Evolutionary conservation across 2,888 invertebrate species (phyloP).

Genomic region (Drosophila bunnanda): DNA sequence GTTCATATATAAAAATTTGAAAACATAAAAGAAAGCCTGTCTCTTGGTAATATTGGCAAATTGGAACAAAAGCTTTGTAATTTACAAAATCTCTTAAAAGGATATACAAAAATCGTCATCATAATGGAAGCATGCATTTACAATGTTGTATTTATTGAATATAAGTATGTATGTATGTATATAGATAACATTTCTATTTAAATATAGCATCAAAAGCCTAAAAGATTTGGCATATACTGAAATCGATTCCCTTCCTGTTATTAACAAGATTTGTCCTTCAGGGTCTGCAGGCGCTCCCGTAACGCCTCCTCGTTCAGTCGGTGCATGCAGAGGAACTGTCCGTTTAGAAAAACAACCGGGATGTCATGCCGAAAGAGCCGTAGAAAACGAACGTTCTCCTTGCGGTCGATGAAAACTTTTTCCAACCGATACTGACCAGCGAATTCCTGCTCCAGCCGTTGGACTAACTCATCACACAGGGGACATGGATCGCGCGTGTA

Average conservation of each 20-base stretch:
- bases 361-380: constrained; percentile 92
- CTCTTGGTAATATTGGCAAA: no score
- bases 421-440: constrained; percentile 88
- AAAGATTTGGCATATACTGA: background rate
- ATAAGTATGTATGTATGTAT: background rate
- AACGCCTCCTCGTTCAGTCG: constrained; percentile 87
- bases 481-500: constrained; percentile 93
- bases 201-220: background rate
- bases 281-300: constrained; percentile 71
- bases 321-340: constrained; percentile 92
- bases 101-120: background rate
- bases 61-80: no score
- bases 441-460: constrained; percentile 87
- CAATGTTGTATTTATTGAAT: background rate
- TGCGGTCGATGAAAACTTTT: constrained; percentile 91
- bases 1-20: no score
- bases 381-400: constrained; percentile 90
- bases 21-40: no score
- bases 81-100: no score
- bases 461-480: constrained; percentile 92
- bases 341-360: constrained; percentile 94
- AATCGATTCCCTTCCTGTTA: background rate
- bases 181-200: background rate
- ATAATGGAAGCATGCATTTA: background rate
- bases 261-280: background rate